These are phyloP conservation scores for Bombyx huttoni DNA, from an alignment of 2,888 invertebrate species.

Conservation along the genomic window DNA sequence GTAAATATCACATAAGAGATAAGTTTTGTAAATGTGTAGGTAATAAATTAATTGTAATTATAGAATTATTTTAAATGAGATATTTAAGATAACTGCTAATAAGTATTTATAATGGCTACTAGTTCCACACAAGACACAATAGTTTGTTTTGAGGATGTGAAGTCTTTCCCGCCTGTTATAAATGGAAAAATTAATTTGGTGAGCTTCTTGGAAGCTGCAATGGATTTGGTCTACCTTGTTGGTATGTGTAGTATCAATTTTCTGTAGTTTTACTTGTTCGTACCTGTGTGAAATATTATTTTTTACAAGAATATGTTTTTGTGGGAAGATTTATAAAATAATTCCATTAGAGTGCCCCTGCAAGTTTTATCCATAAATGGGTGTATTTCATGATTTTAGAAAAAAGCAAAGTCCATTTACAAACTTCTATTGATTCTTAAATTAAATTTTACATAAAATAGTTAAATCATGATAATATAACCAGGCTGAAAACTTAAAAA, in stretches of 20 bases:
- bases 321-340: too few relatives aligned
- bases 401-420: too few relatives aligned
- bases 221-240: slow-evolving; percentile 74
- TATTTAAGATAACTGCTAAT: not conserved
- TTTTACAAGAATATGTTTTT: too few relatives aligned
- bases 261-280: too few relatives aligned
- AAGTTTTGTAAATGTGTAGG: slow-evolving; percentile 12
- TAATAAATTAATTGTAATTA: slow-evolving; percentile 13
- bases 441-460: too few relatives aligned
- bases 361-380: too few relatives aligned
- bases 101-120: slow-evolving; percentile 30
- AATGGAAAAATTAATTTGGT: slow-evolving; percentile 73
- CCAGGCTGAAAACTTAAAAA: not conserved
- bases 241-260: slow-evolving; percentile 58
- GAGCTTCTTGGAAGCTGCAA: slow-evolving; percentile 74
- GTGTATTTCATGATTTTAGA: too few relatives aligned
- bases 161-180: slow-evolving; percentile 65
- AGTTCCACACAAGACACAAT: slow-evolving; percentile 16
- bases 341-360: too few relatives aligned
- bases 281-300: too few relatives aligned
- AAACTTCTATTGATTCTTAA: too few relatives aligned
- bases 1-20: slow-evolving; percentile 7
- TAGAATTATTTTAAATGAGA: not conserved
- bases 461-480: too few relatives aligned
- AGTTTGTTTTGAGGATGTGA: slow-evolving; percentile 25